phyloP scores from a whole-genome alignment of 2,797 vertebrate genomes.

The Cichlasoma orientale region DNA sequence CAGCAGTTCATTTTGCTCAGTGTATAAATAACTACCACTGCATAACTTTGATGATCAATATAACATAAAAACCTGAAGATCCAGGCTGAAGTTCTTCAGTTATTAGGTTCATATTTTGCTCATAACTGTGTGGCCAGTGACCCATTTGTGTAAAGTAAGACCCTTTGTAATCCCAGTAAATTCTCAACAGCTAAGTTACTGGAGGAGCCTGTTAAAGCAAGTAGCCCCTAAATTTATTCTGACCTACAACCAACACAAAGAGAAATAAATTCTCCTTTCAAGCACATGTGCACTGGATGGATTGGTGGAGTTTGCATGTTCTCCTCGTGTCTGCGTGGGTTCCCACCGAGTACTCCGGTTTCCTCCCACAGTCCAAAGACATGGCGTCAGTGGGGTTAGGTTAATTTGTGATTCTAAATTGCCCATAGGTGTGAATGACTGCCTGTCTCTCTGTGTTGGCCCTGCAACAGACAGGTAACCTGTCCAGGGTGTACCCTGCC shows the following conservation, averaged over 20 bases:
- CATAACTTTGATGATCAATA: neutral
- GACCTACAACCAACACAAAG: neutral
- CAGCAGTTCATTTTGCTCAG: rapidly evolving
- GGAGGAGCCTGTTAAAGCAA: neutral
- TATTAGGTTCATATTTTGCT: neutral
- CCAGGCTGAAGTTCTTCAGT: neutral
- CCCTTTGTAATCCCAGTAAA: neutral
- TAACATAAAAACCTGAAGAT: neutral
- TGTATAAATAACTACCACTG: neutral
- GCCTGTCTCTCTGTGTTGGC: too few relatives aligned
- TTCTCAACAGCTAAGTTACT: neutral
- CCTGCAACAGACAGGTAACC: neutral
- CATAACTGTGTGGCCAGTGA: rapidly evolving
- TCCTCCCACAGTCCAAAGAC: neutral
- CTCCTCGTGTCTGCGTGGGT: neutral
- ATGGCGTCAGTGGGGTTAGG: too few relatives aligned
- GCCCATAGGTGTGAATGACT: too few relatives aligned
- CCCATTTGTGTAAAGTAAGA: neutral
- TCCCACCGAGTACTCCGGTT: neutral
- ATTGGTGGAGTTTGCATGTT: neutral
- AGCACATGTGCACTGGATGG: rapidly evolving
- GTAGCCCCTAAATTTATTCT: neutral
- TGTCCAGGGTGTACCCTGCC: too few relatives aligned
- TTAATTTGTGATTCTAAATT: too few relatives aligned
- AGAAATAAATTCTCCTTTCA: rapidly evolving